Percentiles rank a stretch among this genome's conserved stretches.
phyloP scores from a whole-genome alignment of 2,113 vertebrate genomes.

The Phyllopteryx taeniolatus region DNA sequence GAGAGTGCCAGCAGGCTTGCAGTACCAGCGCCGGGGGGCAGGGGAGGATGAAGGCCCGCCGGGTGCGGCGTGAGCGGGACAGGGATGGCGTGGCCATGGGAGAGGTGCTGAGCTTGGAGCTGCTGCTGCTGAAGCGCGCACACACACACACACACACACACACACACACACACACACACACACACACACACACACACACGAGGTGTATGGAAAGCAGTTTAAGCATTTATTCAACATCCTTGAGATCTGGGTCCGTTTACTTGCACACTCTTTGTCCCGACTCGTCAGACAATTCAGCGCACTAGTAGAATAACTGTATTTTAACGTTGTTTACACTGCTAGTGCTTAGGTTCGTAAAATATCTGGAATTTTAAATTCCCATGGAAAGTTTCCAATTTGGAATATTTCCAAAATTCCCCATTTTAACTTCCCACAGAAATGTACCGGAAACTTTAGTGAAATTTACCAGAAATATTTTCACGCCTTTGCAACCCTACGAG shows the following conservation, averaged over 20 bases:
- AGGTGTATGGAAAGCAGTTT: background rate
- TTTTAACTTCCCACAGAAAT: too few species aligned
- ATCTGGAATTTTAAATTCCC: too few species aligned
- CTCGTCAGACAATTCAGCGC: too few species aligned
- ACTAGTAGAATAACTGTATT: background rate
- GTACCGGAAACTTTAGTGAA: too few species aligned
- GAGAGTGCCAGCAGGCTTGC: conserved; percentile 88
- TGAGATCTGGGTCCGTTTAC: background rate
- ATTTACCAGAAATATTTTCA: too few species aligned
- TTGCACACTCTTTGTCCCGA: background rate
- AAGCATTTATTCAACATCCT: background rate
- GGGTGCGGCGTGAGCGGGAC: conserved; percentile 90
- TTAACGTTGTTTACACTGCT: too few species aligned
- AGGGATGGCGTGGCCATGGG: conserved; percentile 88
- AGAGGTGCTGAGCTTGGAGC: conserved; percentile 95
- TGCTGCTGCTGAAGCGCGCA: conserved; percentile 87
- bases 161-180: conserved; percentile 2
- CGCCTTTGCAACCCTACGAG: too few species aligned
- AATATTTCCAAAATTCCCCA: too few species aligned
- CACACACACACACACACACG: background rate
- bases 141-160: background rate
- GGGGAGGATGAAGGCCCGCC: conserved; percentile 84
- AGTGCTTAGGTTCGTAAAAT: too few species aligned
- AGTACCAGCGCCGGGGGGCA: conserved; percentile 78
- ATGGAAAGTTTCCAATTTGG: too few species aligned